Conservation (phyloP, 2,113 vertebrate genomes). For the Coreoperca whiteheadi region DNA sequence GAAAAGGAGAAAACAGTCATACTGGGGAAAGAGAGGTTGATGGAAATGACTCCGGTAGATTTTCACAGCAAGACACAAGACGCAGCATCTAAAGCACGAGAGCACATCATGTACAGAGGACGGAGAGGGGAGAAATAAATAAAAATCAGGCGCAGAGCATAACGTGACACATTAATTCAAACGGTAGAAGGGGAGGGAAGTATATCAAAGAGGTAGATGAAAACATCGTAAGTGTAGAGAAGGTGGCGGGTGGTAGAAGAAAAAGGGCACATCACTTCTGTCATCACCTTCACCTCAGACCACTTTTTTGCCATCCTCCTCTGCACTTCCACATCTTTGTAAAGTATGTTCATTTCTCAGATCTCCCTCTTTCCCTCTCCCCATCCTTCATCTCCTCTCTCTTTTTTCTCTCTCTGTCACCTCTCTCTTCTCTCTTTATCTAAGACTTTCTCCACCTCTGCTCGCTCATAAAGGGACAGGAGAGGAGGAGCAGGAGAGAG, state of each 20-base stretch:
- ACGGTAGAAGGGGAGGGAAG: constrained; percentile 49
- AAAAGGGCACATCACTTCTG: constrained; percentile 52
- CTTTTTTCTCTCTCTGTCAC: constrained; percentile 40
- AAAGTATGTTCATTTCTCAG: constrained; percentile 38
- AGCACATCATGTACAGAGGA: constrained; percentile 51
- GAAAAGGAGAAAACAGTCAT: constrained; percentile 43
- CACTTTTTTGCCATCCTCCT: constrained; percentile 36
- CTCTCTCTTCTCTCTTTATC: constrained; percentile 57
- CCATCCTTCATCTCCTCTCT: constrained; percentile 43
- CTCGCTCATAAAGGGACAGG: constrained; percentile 35
- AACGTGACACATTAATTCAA: constrained; percentile 73
- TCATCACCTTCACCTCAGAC: constrained; percentile 68
- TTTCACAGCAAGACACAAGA: constrained; percentile 50
- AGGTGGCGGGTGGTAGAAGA: constrained; percentile 51
- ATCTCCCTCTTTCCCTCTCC: constrained; percentile 16
- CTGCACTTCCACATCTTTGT: constrained; percentile 56
- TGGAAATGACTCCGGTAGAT: constrained; percentile 54
- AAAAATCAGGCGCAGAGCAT: constrained; percentile 41
- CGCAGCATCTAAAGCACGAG: constrained; percentile 40
- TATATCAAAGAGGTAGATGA: constrained; percentile 70
- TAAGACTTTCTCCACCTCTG: constrained; percentile 46
- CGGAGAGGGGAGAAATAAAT: constrained; percentile 32
- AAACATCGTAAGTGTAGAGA: constrained; percentile 52
- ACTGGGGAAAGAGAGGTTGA: constrained; percentile 45
- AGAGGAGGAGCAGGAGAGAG: constrained; percentile 24